These are phyloP conservation scores for Sialis lutaria DNA, from an alignment of 2,888 invertebrate species.

Conservation along the genomic window DNA sequence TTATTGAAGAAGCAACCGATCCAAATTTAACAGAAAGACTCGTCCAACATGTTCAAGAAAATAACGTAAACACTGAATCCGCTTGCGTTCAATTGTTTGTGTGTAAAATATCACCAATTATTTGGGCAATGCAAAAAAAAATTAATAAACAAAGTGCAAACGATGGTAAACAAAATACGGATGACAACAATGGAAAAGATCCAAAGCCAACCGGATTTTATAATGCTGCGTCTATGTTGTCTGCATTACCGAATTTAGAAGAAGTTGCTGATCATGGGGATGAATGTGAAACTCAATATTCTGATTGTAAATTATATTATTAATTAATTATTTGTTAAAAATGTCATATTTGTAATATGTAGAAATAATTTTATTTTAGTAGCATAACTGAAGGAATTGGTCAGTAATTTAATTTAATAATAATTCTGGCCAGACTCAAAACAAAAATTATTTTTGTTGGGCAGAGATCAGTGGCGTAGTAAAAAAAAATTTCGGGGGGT, in stretches of 20 bases:
- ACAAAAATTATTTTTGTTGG: too few relatives aligned
- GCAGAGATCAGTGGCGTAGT: too few relatives aligned
- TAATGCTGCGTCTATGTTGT: slow-evolving; percentile 29
- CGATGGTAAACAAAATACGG: slow-evolving; percentile 11
- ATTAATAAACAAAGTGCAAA: slow-evolving; percentile 22
- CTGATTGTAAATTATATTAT: slow-evolving; percentile 20
- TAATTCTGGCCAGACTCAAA: too few relatives aligned
- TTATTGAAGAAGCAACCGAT: slow-evolving; percentile 33
- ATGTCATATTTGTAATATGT: too few relatives aligned
- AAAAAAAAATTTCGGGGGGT: too few relatives aligned
- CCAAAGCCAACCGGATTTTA: slow-evolving; percentile 10
- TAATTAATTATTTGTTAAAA: background rate
- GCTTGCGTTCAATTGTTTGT: slow-evolving; percentile 54
- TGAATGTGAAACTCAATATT: slow-evolving; percentile 42
- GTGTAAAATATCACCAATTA: slow-evolving; percentile 61
- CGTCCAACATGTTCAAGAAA: slow-evolving; percentile 37
- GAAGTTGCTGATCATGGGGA: slow-evolving; percentile 42
- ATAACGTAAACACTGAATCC: slow-evolving; percentile 36
- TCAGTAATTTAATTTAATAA: too few relatives aligned
- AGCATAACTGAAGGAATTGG: too few relatives aligned
- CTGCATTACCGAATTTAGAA: slow-evolving; percentile 39
- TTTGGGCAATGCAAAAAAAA: slow-evolving; percentile 58
- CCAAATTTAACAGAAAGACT: slow-evolving; percentile 41
- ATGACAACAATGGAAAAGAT: slow-evolving; percentile 17
- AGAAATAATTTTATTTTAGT: too few relatives aligned